Evolutionary conservation across 2,797 vertebrate species (phyloP), one percentile per base, ranked within the genome.

Genomic region (Poecile montanus): DNA sequence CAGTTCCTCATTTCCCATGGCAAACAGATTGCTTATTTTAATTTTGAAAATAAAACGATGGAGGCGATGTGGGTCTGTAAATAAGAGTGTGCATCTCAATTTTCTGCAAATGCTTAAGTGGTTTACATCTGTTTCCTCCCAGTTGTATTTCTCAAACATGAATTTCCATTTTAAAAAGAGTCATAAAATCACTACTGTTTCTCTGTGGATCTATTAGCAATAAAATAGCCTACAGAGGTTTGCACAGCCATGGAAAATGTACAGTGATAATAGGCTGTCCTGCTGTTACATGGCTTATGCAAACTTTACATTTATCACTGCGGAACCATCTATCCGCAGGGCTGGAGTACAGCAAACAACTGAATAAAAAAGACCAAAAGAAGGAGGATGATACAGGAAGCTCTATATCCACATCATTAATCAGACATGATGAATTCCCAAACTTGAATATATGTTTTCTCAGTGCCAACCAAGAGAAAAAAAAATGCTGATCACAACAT

Each of bases 81-180:
- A 98, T 98, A 98, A 98, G 98, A 98, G 96, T 97, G 97, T 97
- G 97, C 97, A 97, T 98, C 97, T 98, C 98, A 97, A 98, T 98
- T 98, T 98, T 98, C 97, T 98, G 97, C 97, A 98, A 98, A 98
- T 97, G 97, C 97, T 98, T 98, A 98, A 98, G 98, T 98, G 98
- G 97, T 98, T 98, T 98, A 98, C 97, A 98, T 98, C 98, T 98
- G 98, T 98, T 98, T 98, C 97, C 97, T 98, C 97, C 98, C 98
- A 98, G 98, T 98, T 98, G 98, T 98, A 98, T 98, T 98, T 98
- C 98, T 98, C 97, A 98, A 98, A 98, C 98, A 98, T 98, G 98
- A 98, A 98, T 98, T 98, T 98, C 98, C 98, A 98, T 98, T 98
- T 98, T 98, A 98, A 98, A 98, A 98, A 98, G 98, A 98, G 98